These are phyloP conservation scores for Terebella lapidaria DNA, from an alignment of 2,888 invertebrate genomes.

Conservation along the genomic window DNA sequence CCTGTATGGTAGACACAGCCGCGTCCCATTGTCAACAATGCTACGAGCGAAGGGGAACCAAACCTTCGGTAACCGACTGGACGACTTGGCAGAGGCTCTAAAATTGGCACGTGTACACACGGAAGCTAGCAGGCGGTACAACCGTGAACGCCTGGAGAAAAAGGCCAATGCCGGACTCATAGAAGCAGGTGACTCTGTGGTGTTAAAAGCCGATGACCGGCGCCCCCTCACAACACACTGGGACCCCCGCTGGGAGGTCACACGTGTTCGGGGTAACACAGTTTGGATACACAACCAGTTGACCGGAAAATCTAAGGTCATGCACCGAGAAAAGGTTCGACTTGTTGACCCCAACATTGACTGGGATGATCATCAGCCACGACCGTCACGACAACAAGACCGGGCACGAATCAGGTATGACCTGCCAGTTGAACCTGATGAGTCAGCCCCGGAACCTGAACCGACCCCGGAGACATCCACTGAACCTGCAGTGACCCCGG, in stretches of 20 bases:
- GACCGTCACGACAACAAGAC: neutral
- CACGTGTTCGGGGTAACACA: neutral
- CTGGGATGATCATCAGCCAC: constrained; percentile 7
- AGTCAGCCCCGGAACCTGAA: neutral
- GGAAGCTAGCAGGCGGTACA: too few relatives aligned
- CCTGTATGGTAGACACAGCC: constrained; percentile 5
- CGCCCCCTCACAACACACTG: constrained; percentile 4
- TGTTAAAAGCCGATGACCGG: constrained; percentile 1
- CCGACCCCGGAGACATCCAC: too few relatives aligned
- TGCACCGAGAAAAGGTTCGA: constrained; percentile 4
- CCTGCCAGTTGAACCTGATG: neutral
- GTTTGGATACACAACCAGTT: neutral
- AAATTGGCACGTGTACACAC: too few relatives aligned
- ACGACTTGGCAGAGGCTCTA: too few relatives aligned
- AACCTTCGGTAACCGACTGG: too few relatives aligned
- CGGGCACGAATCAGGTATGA: neutral
- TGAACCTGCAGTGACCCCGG: neutral
- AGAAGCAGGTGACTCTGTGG: too few relatives aligned
- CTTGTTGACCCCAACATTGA: constrained; percentile 6
- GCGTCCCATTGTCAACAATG: constrained; percentile 6
- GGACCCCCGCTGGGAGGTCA: constrained; percentile 10
- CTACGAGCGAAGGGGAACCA: neutral
- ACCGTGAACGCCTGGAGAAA: too few relatives aligned
- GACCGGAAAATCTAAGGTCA: neutral
- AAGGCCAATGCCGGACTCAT: too few relatives aligned